Percentiles rank a stretch among this genome's conserved stretches.
Conservation (phyloP, 2,113 vertebrate species). For the Chaenogobius annularis region DNA sequence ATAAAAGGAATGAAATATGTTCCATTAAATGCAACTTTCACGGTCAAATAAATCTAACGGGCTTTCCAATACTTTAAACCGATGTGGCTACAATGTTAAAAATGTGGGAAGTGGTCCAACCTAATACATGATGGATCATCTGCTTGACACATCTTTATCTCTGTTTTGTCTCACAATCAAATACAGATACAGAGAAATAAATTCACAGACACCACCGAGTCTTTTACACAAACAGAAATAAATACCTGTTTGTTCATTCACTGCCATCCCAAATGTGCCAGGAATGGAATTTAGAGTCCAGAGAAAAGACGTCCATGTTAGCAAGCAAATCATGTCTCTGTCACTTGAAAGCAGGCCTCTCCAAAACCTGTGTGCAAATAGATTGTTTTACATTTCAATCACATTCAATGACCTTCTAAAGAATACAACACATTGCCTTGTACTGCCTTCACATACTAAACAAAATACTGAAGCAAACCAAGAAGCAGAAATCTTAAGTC, state of each 20-base stretch:
- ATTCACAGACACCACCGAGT: not conserved
- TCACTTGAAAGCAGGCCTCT: constrained; percentile 73
- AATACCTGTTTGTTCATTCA: constrained; percentile 86
- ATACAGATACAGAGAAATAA: not conserved
- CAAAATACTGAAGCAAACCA: not conserved
- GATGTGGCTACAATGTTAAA: constrained; percentile 5
- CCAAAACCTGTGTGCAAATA: constrained; percentile 76
- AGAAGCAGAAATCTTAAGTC: not conserved
- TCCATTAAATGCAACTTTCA: constrained; percentile 8
- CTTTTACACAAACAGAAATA: constrained; percentile 2
- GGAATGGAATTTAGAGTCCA: constrained; percentile 78
- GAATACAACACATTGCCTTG: not conserved
- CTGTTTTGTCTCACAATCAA: constrained; percentile 5
- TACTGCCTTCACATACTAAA: constrained; percentile 7
- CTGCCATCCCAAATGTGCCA: constrained; percentile 76
- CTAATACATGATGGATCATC: constrained; percentile 3
- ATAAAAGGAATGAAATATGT: constrained; percentile 11
- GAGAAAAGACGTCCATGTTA: constrained; percentile 81
- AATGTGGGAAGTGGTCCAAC: constrained; percentile 2
- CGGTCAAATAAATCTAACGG: not conserved
- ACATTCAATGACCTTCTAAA: not conserved
- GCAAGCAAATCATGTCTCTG: constrained; percentile 80
- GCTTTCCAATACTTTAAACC: not conserved
- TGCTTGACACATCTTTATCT: not conserved
- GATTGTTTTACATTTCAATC: constrained; percentile 13